phyloP scores from a whole-genome alignment of 2,888 invertebrate genomes.

The Uropetala carovei region DNA sequence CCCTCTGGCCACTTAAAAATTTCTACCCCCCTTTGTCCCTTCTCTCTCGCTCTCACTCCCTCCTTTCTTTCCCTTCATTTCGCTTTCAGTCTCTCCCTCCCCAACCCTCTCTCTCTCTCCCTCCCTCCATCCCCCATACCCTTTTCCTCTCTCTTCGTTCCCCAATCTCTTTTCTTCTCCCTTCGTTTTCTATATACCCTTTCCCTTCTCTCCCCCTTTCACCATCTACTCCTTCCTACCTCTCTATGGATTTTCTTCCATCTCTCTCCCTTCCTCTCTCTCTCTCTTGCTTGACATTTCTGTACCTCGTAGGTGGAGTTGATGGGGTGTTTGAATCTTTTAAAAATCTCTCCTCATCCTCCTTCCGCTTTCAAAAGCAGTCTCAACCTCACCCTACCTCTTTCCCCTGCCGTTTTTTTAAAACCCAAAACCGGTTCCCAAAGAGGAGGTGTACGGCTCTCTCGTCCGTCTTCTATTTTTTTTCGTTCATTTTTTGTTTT shows the following conservation, averaged over 20 bases:
- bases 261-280: background rate
- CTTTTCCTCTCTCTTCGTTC: background rate
- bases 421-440: background rate
- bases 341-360: slow-evolving; percentile 24
- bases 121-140: background rate
- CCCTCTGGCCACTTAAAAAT: slow-evolving; percentile 6
- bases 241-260: background rate
- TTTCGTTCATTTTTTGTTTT: background rate
- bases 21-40: background rate
- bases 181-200: background rate
- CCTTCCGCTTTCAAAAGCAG: background rate
- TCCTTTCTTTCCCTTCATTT: background rate
- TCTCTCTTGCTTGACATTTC: slow-evolving; percentile 20
- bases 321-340: slow-evolving; percentile 56
- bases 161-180: background rate
- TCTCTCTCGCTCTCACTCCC: background rate
- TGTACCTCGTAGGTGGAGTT: slow-evolving; percentile 34
- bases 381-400: background rate
- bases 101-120: background rate
- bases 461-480: background rate
- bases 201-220: background rate
- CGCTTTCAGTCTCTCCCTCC: background rate
- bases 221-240: background rate
- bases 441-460: background rate
- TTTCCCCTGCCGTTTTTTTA: background rate